Base-by-base conservation (phyloP, 2,888 invertebrate species). In the Ophonus ardosiacus region DNA sequence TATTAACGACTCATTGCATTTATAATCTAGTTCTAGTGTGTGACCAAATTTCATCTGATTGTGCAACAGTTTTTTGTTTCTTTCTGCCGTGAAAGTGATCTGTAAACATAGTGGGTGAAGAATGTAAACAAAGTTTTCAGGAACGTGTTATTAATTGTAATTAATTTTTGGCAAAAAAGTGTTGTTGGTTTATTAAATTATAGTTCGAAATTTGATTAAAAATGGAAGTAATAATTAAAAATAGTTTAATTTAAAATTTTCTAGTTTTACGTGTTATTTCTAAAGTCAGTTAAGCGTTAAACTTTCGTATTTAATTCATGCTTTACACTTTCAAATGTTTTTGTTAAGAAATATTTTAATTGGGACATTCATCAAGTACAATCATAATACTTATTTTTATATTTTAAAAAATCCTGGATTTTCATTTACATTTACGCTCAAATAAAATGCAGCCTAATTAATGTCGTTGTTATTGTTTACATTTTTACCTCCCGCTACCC, bases 261-360 rank as follows among this genome's bases (percentile, higher is more conserved):
- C 18, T 63, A 18, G 24, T 10, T 63, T 6, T 63, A 65, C 18
- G 31, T 65, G 31, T 31, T 38, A 68, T 68, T 68, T 68, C 15
- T 68, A n/a, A 7, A 63, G 8, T 7, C 71, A 74, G 18, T 40
- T 74, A 74, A 68, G 71, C 71, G 71, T 18, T 15, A 43, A 74
- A 74, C 71, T 74, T 74, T 74, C 71, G 15, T 38, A 68, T 17
- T 17, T 43, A 74, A 74, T 43, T 13, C 13, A 51, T 74, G 43
- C 43, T 74, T 68, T 74, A 40, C 43, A 74, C 71, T 74, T 74
- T 74, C 71, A 74, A 74, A 15, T 74, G 71, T 74, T 74, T 74
- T 74, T 74, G 31, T 31, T 68, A 15, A 13, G 38, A 68, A 74
- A 63, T 21, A 51, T 51, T 51, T 51, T 31, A 51, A 51, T 13